Conservation (phyloP, 1,140 invertebrate genomes). For the Temnothorax longispinosus region DNA sequence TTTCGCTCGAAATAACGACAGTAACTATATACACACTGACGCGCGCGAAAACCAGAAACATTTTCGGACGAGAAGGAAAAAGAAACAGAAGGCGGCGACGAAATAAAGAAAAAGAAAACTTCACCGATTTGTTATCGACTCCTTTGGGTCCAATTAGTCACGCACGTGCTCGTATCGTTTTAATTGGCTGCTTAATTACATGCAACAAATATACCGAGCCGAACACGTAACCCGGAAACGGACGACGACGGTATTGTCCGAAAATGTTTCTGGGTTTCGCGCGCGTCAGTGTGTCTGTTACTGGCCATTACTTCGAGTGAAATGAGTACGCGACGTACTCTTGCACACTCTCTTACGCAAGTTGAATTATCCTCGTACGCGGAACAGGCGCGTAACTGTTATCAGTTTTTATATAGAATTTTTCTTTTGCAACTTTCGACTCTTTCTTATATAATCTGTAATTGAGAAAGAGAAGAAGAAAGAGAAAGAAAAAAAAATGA, state of each 20-base stretch:
- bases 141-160: constrained; percentile 33
- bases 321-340: not conserved
- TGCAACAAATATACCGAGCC: not conserved
- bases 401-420: not conserved
- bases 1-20: constrained; percentile 20
- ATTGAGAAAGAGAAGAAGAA: not conserved
- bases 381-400: not conserved
- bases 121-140: constrained; percentile 5
- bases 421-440: not conserved
- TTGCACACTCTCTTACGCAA: constrained; percentile 1
- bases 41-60: not conserved
- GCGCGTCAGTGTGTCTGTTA: not conserved
- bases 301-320: constrained; percentile 6
- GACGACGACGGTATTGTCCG: not conserved
- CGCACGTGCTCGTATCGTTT: constrained; percentile 43
- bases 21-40: not conserved
- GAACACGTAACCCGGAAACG: constrained; percentile 18
- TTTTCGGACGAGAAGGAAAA: not conserved
- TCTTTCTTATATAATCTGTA: constrained; percentile 6
- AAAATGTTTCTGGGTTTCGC: constrained; percentile 21
- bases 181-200: constrained; percentile 48
- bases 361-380: not conserved
- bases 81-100: not conserved
- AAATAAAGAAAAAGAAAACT: not conserved
- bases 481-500: not conserved